Evolutionary conservation across 1,140 invertebrate species (phyloP), one percentile per base, ranked within the genome.

Genomic region (Drosophila rufa): DNA sequence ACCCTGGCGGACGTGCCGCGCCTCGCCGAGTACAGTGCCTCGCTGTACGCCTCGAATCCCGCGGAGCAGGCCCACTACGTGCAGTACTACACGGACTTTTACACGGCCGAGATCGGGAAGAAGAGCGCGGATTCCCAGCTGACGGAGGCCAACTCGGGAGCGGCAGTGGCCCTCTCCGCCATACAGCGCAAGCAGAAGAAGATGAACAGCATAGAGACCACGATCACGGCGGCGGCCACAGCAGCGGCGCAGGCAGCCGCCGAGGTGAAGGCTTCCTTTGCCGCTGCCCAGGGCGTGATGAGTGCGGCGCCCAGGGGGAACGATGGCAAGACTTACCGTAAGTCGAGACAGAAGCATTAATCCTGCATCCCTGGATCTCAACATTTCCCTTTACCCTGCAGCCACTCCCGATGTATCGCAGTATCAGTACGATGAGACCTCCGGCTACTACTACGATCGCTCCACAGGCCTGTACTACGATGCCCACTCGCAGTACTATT

Each of bases 361-460:
- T 4, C 17, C 0, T 0, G 12, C 9, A 11, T 12, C 36, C 4
- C 19, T 1, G 19, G 1, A 19, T 22, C 11, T 58, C 27, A 27
- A 38, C 11, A n/a, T 2, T 36, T 25, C 17, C 7, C 61, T 22
- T 22, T 3, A 14, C 57, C 70, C 62, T 92, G 17, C 56, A 96
- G 96, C 95, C 80, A 93, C 96, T 45, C 99, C 99, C 22, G 98
- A 99, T 95, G 96, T 97, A 2, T 96, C 96, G 66, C 96, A 96
- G 15, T 99, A 99, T 92, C 96, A 98, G 82, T 99, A 98, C 93
- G 99, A 99, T 93, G 97, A 98, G 92, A 95, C 96, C 0, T 99
- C 98, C 15, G 98, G 98, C 0, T 99, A 99, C 92, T 99, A 99
- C 91, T 99, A 99, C 93, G 99, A 99, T 93, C 95, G 97, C 1